These are phyloP conservation scores for Silurus meridionalis DNA, from an alignment of 2,113 vertebrate genomes.

Conservation along the genomic window DNA sequence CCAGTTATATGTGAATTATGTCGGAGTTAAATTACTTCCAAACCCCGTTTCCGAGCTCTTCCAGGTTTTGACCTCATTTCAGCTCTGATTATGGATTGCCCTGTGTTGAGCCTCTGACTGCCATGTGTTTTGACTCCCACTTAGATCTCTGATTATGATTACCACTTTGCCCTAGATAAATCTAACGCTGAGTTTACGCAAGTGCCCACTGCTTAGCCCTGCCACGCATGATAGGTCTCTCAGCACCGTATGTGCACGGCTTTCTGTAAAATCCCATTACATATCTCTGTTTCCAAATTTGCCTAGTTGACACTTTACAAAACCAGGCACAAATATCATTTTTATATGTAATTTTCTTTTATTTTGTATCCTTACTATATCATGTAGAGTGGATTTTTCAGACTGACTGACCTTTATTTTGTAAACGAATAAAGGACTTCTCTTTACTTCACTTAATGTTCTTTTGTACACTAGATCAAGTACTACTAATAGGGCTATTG, in stretches of 20 bases:
- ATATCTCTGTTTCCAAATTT: neutral
- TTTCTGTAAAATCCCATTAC: neutral
- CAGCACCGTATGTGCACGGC: neutral
- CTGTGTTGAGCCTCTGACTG: neutral
- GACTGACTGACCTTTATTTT: no score
- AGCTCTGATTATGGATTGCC: neutral
- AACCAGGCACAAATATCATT: no score
- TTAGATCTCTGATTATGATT: constrained; percentile 24
- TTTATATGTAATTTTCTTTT: no score
- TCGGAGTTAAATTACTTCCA: neutral
- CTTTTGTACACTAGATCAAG: no score
- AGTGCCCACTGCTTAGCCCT: neutral
- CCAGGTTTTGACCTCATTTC: constrained; percentile 9
- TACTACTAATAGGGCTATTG: no score
- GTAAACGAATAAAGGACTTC: no score
- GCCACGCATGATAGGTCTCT: neutral
- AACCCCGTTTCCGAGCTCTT: neutral
- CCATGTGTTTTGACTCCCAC: neutral
- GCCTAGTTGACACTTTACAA: no score
- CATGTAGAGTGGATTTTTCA: no score
- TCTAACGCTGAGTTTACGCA: neutral
- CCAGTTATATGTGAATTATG: neutral
- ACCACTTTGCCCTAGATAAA: neutral
- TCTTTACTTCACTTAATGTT: no score
- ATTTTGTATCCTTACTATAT: no score